phyloP scores from a whole-genome alignment of 2,888 invertebrate species.

The Maniola hyperantus region DNA sequence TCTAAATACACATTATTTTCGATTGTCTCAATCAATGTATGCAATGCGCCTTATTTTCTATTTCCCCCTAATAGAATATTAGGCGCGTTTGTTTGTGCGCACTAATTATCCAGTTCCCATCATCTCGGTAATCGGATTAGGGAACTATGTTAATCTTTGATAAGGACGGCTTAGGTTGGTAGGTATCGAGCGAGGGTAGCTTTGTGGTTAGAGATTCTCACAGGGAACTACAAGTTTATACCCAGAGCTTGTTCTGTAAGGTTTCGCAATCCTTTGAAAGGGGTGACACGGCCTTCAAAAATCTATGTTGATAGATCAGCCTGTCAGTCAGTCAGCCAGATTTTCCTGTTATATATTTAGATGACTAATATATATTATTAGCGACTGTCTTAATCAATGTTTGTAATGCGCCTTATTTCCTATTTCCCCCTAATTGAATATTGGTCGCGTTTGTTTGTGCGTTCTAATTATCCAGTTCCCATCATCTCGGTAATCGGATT shows the following conservation, averaged over 20 bases:
- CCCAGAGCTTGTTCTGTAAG: no score
- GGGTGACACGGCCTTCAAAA: no score
- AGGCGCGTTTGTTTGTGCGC: slow-evolving; percentile 35
- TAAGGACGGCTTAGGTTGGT: slow-evolving; percentile 7
- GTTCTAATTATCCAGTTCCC: slow-evolving; percentile 37
- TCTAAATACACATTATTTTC: not conserved
- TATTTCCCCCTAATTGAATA: slow-evolving; percentile 33
- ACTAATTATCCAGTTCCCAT: slow-evolving; percentile 36
- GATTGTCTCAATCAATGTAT: not conserved
- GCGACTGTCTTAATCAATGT: not conserved
- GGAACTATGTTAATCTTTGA: slow-evolving; percentile 31
- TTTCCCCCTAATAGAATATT: slow-evolving; percentile 34
- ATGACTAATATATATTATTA: no score
- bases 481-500: slow-evolving; percentile 34
- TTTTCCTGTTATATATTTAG: no score
- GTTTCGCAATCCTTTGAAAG: no score
- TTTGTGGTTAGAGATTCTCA: not conserved
- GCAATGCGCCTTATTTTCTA: slow-evolving; percentile 18
- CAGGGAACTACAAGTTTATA: no score
- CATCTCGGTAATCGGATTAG: slow-evolving; percentile 34
- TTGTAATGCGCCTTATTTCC: slow-evolving; percentile 16
- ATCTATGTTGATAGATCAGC: no score
- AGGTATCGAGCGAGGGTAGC: not conserved
- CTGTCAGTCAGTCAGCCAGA: no score
- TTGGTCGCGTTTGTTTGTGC: slow-evolving; percentile 34